Evolutionary conservation across 1,140 invertebrate species (phyloP).

Genomic region (Augochlora pura): DNA sequence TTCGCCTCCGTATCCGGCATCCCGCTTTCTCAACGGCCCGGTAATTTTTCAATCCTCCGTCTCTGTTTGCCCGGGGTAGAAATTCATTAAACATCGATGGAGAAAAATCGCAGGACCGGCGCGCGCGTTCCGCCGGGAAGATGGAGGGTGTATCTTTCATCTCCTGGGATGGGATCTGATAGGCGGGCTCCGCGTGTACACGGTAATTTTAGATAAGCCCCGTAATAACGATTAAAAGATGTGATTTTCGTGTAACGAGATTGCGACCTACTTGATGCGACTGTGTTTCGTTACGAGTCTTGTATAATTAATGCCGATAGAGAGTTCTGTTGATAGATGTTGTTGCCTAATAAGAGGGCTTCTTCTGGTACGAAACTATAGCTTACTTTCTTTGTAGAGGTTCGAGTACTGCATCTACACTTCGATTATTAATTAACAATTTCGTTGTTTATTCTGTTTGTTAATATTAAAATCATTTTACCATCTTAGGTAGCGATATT

Average conservation of each 20-base stretch:
- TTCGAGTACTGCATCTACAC: too few species aligned
- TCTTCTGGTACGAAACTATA: too few species aligned
- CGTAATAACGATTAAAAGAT: conserved; percentile 2
- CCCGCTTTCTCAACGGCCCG: conserved; percentile 1
- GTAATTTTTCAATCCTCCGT: conserved; percentile 52
- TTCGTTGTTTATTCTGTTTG: too few species aligned
- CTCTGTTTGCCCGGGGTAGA: conserved; percentile 37
- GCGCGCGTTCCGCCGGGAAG: not conserved
- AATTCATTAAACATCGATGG: conserved; percentile 56
- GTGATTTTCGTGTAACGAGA: not conserved
- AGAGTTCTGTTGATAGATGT: too few species aligned
- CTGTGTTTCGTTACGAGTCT: too few species aligned
- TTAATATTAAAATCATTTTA: too few species aligned
- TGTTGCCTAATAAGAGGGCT: too few species aligned
- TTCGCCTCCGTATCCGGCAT: not conserved
- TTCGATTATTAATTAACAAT: too few species aligned
- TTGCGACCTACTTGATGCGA: too few species aligned
- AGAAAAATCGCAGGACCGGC: not conserved
- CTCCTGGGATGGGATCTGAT: conserved; percentile 33
- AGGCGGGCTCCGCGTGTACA: not conserved
- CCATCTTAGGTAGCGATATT: too few species aligned
- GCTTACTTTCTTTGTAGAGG: too few species aligned
- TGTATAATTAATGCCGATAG: too few species aligned
- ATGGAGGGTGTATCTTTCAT: conserved; percentile 40
- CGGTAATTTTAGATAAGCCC: conserved; percentile 12